Percentiles rank a stretch among this genome's conserved stretches.
Conservation (phyloP, 2,888 invertebrate genomes). For the Trisateles emortualis region DNA sequence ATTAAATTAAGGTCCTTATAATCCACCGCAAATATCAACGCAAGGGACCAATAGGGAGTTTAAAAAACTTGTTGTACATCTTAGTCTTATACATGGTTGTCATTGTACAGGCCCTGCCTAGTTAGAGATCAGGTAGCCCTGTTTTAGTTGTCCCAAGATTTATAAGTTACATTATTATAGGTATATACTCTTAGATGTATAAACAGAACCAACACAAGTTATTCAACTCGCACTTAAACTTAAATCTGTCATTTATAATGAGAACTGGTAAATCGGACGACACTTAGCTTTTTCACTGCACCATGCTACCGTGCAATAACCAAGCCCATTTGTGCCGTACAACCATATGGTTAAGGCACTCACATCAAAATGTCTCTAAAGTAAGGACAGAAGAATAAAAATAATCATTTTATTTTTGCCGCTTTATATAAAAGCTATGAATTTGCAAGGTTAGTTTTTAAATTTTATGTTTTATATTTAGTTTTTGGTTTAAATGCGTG, state of each 20-base stretch:
- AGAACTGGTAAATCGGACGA: constrained; percentile 46
- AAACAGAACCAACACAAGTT: constrained; percentile 7
- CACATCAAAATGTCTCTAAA: constrained; percentile 48
- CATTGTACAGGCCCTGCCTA: too few relatives aligned
- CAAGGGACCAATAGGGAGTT: too few relatives aligned
- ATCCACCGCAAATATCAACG: too few relatives aligned
- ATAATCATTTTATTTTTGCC: constrained; percentile 6
- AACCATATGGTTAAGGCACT: constrained; percentile 26
- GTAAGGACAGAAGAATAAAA: constrained; percentile 52
- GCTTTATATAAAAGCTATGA: constrained; percentile 7
- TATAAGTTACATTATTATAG: too few relatives aligned
- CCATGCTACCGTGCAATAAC: constrained; percentile 61
- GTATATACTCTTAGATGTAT: too few relatives aligned
- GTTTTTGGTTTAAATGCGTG: not conserved
- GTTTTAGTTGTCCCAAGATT: too few relatives aligned
- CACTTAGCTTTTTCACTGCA: constrained; percentile 47
- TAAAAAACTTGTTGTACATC: too few relatives aligned
- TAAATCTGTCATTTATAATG: constrained; percentile 32
- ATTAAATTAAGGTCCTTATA: too few relatives aligned
- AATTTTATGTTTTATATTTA: constrained; percentile 7
- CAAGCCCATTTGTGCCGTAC: constrained; percentile 52
- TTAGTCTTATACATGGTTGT: too few relatives aligned
- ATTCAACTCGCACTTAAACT: not conserved
- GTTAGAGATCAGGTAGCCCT: too few relatives aligned
- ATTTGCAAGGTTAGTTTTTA: constrained; percentile 6